Evolutionary conservation across 37 sponge, comb jelly and placozoan species (phyloP).

Genomic region (Haliclona indistincta): DNA sequence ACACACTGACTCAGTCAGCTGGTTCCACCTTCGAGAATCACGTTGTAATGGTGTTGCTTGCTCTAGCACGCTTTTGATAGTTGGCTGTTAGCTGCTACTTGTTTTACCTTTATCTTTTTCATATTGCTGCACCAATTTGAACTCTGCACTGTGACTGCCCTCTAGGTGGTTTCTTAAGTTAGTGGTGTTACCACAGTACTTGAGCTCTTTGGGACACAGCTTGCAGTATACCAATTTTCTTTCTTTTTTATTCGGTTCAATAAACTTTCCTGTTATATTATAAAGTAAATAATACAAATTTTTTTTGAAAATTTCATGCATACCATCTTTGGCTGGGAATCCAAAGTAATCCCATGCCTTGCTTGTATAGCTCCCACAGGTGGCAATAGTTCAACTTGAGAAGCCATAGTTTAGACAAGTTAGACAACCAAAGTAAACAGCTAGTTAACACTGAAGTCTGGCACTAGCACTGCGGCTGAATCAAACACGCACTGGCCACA

Average conservation of each 20-base stretch:
- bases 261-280: slow-evolving; percentile 2
- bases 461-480: no score
- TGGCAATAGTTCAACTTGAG: no score
- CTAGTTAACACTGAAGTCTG: no score
- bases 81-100: background rate
- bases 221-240: slow-evolving; percentile 6
- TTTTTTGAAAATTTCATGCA: no score
- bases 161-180: slow-evolving; percentile 20
- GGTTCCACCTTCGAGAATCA: slow-evolving; percentile 12
- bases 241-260: slow-evolving; percentile 16
- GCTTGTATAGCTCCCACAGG: no score
- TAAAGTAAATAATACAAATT: no score
- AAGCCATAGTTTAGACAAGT: no score
- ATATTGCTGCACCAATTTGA: background rate
- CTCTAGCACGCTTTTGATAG: background rate
- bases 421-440: no score
- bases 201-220: slow-evolving; percentile 19
- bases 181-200: slow-evolving; percentile 21
- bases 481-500: no score
- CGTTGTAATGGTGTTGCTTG: background rate
- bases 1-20: slow-evolving; percentile 11
- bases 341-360: no score
- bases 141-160: slow-evolving; percentile 4
- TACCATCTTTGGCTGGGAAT: no score
- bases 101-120: background rate